phyloP scores from a whole-genome alignment of 2,888 invertebrate genomes.

The Mesopsocus fuscifrons region DNA sequence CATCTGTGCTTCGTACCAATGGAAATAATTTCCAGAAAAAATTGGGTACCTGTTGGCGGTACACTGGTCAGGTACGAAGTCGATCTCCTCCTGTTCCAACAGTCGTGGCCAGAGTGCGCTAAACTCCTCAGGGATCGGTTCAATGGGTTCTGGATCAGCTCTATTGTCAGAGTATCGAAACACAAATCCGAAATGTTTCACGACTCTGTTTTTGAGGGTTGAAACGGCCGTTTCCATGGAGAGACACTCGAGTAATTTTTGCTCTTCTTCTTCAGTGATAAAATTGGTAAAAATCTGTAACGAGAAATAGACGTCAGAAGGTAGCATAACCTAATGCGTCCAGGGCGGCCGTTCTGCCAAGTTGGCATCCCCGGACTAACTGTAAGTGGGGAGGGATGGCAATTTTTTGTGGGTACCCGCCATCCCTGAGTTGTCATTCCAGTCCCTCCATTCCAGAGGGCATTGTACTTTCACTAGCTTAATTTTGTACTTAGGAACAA shows the following conservation, averaged over 20 bases:
- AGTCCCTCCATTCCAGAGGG: no score
- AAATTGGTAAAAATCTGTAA: slow-evolving; percentile 41
- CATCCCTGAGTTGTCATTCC: no score
- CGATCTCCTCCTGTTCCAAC: slow-evolving; percentile 23
- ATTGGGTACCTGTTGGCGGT: slow-evolving; percentile 71
- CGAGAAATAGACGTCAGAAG: no score
- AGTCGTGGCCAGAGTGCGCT: slow-evolving; percentile 41
- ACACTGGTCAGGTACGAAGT: slow-evolving; percentile 51
- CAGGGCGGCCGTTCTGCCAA: no score
- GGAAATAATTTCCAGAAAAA: no score
- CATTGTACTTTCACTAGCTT: no score
- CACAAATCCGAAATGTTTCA: slow-evolving; percentile 82
- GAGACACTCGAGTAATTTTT: slow-evolving; percentile 34
- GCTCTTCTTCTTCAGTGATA: slow-evolving; percentile 48
- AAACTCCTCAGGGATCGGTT: slow-evolving; percentile 52
- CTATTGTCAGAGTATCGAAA: slow-evolving; percentile 83
- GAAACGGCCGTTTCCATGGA: slow-evolving; percentile 27
- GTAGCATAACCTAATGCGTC: no score
- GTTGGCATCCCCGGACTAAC: no score
- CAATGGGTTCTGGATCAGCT: slow-evolving; percentile 42
- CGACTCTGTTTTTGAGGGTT: slow-evolving; percentile 58
- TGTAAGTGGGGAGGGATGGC: no score
- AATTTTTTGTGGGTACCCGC: no score
- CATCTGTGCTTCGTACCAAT: no score
- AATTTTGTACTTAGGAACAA: no score